phyloP scores from a whole-genome alignment of 2,888 invertebrate genomes.

The Leptothorax acervorum region DNA sequence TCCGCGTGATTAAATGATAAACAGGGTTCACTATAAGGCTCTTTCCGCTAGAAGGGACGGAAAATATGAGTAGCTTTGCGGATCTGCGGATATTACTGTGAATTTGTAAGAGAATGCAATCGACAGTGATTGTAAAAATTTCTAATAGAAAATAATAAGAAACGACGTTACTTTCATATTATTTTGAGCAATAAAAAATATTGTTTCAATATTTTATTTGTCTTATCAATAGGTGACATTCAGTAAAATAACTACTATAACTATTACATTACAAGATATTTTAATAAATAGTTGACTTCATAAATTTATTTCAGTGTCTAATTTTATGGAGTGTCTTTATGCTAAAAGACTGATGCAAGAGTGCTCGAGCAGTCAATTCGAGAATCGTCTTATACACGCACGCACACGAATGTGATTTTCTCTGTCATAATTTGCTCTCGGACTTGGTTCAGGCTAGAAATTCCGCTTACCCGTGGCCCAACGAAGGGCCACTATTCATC shows the following conservation, averaged over 20 bases:
- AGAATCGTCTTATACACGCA: background rate
- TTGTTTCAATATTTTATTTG: background rate
- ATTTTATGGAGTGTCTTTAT: background rate
- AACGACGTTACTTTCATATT: background rate
- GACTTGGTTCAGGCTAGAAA: background rate
- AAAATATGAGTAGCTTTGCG: background rate
- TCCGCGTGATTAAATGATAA: conserved; percentile 8
- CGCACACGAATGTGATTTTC: conserved; percentile 22
- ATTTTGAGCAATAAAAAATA: background rate
- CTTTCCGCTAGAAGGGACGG: background rate
- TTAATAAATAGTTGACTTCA: background rate
- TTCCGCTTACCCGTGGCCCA: background rate
- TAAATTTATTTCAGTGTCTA: background rate
- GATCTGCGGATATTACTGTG: background rate
- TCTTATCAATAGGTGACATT: background rate
- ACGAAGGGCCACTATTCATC: background rate
- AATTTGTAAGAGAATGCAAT: background rate
- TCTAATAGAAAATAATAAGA: background rate
- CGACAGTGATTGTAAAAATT: background rate
- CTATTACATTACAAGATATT: background rate
- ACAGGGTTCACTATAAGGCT: background rate
- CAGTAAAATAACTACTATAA: background rate
- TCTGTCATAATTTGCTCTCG: background rate
- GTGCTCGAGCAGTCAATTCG: background rate
- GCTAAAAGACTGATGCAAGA: background rate